Evolutionary conservation across 2,888 invertebrate species (phyloP).

Genomic region (Exephanes ischioxanthus): DNA sequence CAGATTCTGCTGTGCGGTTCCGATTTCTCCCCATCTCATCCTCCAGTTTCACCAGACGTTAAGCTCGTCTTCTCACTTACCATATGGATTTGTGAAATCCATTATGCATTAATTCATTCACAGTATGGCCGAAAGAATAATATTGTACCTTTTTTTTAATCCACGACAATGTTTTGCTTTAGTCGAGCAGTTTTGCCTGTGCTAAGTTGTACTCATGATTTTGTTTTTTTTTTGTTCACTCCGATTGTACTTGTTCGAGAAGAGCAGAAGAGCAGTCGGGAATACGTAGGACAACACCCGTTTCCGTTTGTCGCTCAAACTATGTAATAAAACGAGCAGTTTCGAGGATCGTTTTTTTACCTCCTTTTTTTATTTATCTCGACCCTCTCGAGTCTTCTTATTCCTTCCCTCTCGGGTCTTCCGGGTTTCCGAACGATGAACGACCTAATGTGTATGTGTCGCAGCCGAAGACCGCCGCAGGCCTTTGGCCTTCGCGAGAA

Average conservation of each 20-base stretch:
- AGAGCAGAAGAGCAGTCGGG: neutral
- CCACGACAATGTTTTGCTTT: neutral
- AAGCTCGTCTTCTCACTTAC: conserved; percentile 62
- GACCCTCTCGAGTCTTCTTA: conserved; percentile 9
- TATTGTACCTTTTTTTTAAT: neutral
- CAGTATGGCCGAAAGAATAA: neutral
- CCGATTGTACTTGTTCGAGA: neutral
- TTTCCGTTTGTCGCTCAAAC: neutral
- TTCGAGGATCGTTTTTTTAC: neutral
- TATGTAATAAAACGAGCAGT: neutral
- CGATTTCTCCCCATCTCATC: conserved; percentile 57
- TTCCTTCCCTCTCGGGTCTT: neutral
- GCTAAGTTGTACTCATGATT: neutral
- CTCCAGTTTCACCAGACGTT: conserved; percentile 63
- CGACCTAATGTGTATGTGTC: conserved; percentile 6
- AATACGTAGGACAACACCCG: conserved; percentile 1
- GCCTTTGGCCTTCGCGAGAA: conserved; percentile 36
- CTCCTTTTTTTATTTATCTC: conserved; percentile 4
- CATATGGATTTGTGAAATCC: neutral
- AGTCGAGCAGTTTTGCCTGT: neutral
- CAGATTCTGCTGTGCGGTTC: conserved; percentile 14
- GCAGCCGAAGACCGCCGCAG: conserved; percentile 5
- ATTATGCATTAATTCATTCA: neutral
- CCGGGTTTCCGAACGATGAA: conserved; percentile 2
- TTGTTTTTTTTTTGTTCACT: neutral